Base-by-base conservation (phyloP, 2,113 vertebrate species). In the Gopherus evgoodei region DNA sequence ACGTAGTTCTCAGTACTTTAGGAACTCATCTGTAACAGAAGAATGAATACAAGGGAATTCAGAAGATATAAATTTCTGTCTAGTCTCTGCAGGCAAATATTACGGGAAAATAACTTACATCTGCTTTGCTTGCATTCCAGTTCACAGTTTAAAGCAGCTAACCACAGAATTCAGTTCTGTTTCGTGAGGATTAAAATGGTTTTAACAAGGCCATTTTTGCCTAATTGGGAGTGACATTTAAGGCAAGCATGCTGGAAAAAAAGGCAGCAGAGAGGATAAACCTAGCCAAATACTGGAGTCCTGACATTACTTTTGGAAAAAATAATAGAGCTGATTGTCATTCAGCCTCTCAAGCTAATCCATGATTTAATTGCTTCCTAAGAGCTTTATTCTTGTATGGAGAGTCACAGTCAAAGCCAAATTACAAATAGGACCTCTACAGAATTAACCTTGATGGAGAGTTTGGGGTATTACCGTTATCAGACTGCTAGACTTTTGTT, bases 111-210 rank as follows among this genome's bases (percentile, higher is more conserved):
- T 83, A 65, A 47, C 4, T 80, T 75, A 6, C 59, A 52, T 80
- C 69, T 72, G 6, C 3, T 94, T 92, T 50, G 29, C 72, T 97
- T 91, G 50, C 90, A 17, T 95, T 81, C 31, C 84, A 50, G 95
- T 84, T 91, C 35, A 81, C 75, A 87, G 3, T 14, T 83, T 42
- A 81, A 90, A 94, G 84, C 81, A 94, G 59, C 81, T 94, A 72
- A 96, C 90, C 76, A 81, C n/a, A 83, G 72, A 94, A 88, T 88
- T 84, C 0, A 89, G 4, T 96, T 93, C 5, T 50, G 72, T 62
- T 95, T 93, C 90, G 6, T 54, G 8, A 88, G 53, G 83, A 91
- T 90, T 91, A 87, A 95, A 92, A 81, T 90, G 94, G 85, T 88
- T 97, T 97, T 91, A 91, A 57, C 31, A 82, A 94, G 72, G 38